Conservation (phyloP, 2,888 invertebrate species). For the Chrysolina oricalcia region DNA sequence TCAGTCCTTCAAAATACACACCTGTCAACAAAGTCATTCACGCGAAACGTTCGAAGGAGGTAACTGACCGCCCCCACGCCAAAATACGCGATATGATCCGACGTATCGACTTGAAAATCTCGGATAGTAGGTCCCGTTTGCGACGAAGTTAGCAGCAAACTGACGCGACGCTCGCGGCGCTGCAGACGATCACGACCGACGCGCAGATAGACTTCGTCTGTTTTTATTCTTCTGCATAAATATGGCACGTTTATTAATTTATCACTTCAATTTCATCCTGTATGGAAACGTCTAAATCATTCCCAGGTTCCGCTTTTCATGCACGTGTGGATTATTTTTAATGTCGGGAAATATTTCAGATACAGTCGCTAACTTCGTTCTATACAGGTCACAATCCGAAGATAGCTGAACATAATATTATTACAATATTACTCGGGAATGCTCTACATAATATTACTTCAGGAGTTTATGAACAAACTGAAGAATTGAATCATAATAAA, state of each 20-base stretch:
- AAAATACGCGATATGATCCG: slow-evolving; percentile 37
- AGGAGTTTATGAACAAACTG: no score
- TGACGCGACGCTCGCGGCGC: slow-evolving; percentile 66
- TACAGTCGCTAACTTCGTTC: no score
- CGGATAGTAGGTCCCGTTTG: slow-evolving; percentile 65
- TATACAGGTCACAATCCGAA: no score
- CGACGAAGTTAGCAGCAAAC: slow-evolving; percentile 68
- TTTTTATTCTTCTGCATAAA: slow-evolving; percentile 46
- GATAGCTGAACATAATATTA: no score
- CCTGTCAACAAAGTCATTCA: slow-evolving; percentile 8
- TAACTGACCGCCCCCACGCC: slow-evolving; percentile 51
- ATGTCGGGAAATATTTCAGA: not conserved
- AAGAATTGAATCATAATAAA: no score
- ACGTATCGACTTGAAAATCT: slow-evolving; percentile 44
- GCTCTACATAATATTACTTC: no score
- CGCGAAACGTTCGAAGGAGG: slow-evolving; percentile 16
- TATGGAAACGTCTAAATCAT: slow-evolving; percentile 5
- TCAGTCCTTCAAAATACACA: not conserved
- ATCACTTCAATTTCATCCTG: slow-evolving; percentile 35
- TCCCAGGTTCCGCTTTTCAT: not conserved
- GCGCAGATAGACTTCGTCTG: slow-evolving; percentile 49
- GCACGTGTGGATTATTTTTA: not conserved
- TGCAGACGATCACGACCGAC: slow-evolving; percentile 59
- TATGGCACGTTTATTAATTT: slow-evolving; percentile 46
- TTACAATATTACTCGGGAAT: no score